Conservation (phyloP, 2,797 vertebrate species). For the Molossus molossus region DNA sequence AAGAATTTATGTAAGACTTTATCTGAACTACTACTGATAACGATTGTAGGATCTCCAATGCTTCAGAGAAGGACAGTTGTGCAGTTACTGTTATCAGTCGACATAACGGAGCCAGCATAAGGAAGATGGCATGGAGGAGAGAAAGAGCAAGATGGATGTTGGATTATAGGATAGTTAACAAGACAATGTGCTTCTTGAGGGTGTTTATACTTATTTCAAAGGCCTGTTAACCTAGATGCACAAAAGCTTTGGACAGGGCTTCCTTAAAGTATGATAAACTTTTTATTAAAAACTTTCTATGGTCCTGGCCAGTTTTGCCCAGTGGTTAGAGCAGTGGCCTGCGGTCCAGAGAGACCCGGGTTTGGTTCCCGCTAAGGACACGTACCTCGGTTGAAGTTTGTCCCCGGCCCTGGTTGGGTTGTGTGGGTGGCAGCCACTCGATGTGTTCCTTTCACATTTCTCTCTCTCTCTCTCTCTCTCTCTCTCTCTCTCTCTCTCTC, state of each 20-base stretch:
- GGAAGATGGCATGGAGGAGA: not conserved
- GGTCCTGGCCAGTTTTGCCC: no score
- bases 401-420: no score
- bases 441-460: no score
- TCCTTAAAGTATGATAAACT: not conserved
- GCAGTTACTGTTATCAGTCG: not conserved
- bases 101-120: not conserved
- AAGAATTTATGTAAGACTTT: not conserved
- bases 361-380: no score
- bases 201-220: not conserved
- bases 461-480: no score
- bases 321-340: no score
- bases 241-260: not conserved
- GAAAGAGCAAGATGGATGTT: not conserved
- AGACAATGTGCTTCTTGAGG: not conserved
- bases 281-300: not conserved
- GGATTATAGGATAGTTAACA: no score
- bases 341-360: no score
- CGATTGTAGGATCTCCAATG: not conserved
- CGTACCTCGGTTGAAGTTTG: no score
- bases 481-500: no score
- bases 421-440: no score
- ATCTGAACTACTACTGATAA: not conserved
- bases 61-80: not conserved
- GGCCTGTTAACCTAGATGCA: not conserved